These are phyloP conservation scores for Lochmaea crataegi DNA, from an alignment of 2,888 invertebrate genomes.

Conservation along the genomic window DNA sequence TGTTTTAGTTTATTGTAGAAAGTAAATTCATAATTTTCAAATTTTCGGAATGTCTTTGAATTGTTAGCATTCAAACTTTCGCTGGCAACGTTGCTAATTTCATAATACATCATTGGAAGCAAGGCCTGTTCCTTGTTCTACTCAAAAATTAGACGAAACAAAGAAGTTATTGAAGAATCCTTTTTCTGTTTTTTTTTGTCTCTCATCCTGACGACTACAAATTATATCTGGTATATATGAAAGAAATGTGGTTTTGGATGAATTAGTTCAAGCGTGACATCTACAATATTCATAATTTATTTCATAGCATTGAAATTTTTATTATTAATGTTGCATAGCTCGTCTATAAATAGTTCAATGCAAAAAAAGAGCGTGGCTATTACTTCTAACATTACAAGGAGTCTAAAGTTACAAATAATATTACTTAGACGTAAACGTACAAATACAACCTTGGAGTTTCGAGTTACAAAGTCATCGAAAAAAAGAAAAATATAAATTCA, in stretches of 20 bases:
- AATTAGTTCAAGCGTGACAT: conserved; percentile 1
- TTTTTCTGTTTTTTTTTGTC: not conserved
- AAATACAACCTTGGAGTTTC: no score
- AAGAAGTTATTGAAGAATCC: not conserved
- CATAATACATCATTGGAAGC: no score
- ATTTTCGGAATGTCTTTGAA: no score
- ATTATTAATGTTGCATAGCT: not conserved
- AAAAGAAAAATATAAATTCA: no score
- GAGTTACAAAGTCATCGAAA: no score
- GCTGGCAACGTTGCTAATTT: no score
- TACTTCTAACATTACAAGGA: not conserved
- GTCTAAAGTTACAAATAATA: not conserved
- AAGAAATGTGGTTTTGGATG: not conserved
- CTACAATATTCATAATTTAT: not conserved
- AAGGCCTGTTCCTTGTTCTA: no score
- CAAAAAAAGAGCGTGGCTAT: not conserved
- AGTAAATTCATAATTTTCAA: no score
- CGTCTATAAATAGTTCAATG: not conserved
- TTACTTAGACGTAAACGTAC: no score
- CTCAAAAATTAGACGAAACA: no score
- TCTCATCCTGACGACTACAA: not conserved
- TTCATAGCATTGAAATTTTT: conserved; percentile 1
- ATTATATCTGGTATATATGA: not conserved
- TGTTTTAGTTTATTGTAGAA: no score
- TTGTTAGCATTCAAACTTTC: no score